Base-by-base conservation (phyloP, 2,888 invertebrate species). In the Pterobdella sp. region DNA sequence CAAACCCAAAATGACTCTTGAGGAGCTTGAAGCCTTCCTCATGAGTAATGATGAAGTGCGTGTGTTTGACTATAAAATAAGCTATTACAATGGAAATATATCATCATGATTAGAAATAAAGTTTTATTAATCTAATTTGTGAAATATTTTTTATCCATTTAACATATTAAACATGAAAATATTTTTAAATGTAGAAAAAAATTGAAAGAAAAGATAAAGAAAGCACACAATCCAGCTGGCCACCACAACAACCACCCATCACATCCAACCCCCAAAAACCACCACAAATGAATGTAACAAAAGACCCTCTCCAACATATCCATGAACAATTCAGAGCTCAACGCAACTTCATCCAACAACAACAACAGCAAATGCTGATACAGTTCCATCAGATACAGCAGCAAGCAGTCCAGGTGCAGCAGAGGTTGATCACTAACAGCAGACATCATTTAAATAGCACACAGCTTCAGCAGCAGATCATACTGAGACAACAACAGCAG, bases 1-100 rank as follows among this genome's bases (percentile, higher is more conserved):
- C 60, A 56, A 56, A 26, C 26, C 60, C n/a, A 56, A 56, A 26
- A 69, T 69, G 69, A 69, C 69, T 32, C 29, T 69, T 22, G 69
- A 69, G 32, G 69, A 69, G 32, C 31, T 69, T 1, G 60, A 56
- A 56, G 60, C 60, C 60, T 56, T 56, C 26, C 60, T 56, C 60
- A 56, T 56, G 3, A 56, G 26, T 56, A 26, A 56, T 56, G 60
- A 56, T 14, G 26, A 56, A 26, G 60, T 56, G n/a, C n/a, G n/a
- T n/a, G n/a, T 14, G 3, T 66, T 34, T 66, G 7, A 29, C 34
- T n/a, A 66, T 10, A 7, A 18, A 66, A 66, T 66, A n/a, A 66
- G 34, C n/a, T 64, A 64, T 64, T 64, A 10, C 7, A 7, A 64
- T 14, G 7, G 64, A 7, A 26, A 26, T 64, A 64, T 26, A 26